Base-by-base conservation (phyloP, 2,797 vertebrate species). In the Stomatorhinus walkeri region DNA sequence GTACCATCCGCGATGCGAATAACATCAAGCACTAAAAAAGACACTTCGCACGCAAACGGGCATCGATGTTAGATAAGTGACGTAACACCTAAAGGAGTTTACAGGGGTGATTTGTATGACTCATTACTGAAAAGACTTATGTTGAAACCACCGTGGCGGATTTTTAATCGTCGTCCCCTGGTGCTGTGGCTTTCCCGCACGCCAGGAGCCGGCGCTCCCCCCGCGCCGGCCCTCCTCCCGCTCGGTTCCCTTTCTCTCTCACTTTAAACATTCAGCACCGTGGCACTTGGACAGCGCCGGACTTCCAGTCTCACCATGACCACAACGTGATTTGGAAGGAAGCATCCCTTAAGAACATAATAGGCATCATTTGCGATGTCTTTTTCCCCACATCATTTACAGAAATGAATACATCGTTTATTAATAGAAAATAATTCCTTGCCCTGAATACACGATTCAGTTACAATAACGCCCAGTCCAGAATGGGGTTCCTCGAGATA, bases 101-200 rank as follows among this genome's bases (percentile, higher is more conserved):
- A 56, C 43, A 85, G 36, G 48, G 48, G n/a, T 52, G 61, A 56
- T 48, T 85, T 49, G 46, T 56, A 83, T 52, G 9, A 68, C 54
- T 40, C 32, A 61, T 89, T 87, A 43, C 56, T 64, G 32, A 22
- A 89, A 89, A 76, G 61, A 87, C 56, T 89, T 76, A 56, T 87
- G 88, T 43, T 87, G 87, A 89, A 89, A 49, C 48, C 61, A 89
- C 84, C 84, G 49, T 76, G 85, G 61, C 84, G 88, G 86, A 87
- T 89, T 89, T 89, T 89, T 54, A 87, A 87, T 89, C 48, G 46
- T 76, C 85, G 61, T 49, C 56, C 48, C 85, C 52, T 49, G 48
- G 40, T 79, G 88, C 85, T 76, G 24, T 19, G 84, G 59, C 64
- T 87, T 54, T 87, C 12, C n/a, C 12, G 19, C 46, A 81, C 59